These are phyloP conservation scores for Drosophila limbata DNA, from an alignment of 2,888 invertebrate species.

Conservation along the genomic window DNA sequence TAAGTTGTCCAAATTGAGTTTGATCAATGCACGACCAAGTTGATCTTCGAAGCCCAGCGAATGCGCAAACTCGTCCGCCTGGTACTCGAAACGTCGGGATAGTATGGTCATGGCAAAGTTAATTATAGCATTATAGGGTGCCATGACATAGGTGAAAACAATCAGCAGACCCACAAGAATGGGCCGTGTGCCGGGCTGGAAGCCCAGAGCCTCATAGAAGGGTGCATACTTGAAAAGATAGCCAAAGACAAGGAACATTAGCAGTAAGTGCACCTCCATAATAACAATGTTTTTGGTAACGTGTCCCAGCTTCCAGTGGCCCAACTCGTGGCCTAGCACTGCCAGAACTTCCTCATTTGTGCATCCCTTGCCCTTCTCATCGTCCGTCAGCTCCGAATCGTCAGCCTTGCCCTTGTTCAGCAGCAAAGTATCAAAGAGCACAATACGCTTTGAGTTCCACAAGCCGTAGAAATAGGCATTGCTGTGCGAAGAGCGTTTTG, in stretches of 20 bases:
- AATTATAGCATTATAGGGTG: slow-evolving; percentile 96
- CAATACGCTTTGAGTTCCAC: slow-evolving; percentile 98
- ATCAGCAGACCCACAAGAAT: slow-evolving; percentile 96
- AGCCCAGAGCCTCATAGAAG: slow-evolving; percentile 96
- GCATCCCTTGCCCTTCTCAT: slow-evolving; percentile 88
- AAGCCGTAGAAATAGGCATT: slow-evolving; percentile 99
- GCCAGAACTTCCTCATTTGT: slow-evolving; percentile 97
- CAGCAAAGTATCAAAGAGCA: slow-evolving; percentile 97
- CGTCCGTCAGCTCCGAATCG: slow-evolving; percentile 79
- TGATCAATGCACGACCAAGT: slow-evolving; percentile 94
- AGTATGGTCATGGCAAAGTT: slow-evolving; percentile 93
- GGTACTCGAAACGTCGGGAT: slow-evolving; percentile 96
- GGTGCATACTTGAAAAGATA: slow-evolving; percentile 89
- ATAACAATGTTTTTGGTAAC: slow-evolving; percentile 93
- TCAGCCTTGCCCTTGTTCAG: slow-evolving; percentile 89
- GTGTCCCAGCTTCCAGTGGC: slow-evolving; percentile 98
- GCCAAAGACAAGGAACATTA: slow-evolving; percentile 89
- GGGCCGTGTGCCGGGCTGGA: slow-evolving; percentile 91
- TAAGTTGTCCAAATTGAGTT: slow-evolving; percentile 97
- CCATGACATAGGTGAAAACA: slow-evolving; percentile 95
- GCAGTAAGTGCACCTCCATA: slow-evolving; percentile 91
- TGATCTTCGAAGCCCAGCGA: slow-evolving; percentile 91
- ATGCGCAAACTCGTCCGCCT: slow-evolving; percentile 97
- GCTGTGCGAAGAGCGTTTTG: slow-evolving; percentile 98
- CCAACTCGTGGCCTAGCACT: slow-evolving; percentile 97